Base-by-base conservation (phyloP, 2,113 vertebrate species). In the Tympanuchus pallidicinctus region DNA sequence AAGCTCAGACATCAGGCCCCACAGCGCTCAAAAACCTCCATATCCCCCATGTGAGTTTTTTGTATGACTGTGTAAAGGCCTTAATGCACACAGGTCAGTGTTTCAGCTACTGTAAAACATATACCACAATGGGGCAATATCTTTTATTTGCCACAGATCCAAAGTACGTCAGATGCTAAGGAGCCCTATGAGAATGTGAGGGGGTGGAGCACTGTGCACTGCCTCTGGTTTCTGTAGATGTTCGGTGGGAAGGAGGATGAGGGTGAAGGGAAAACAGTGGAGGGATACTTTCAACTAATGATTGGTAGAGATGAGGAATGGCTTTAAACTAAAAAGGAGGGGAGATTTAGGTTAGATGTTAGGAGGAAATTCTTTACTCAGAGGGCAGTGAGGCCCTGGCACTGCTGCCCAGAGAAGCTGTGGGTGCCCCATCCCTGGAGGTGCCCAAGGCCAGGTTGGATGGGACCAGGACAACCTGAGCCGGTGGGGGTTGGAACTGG, bases 71-170 rank as follows among this genome's bases (percentile, higher is more conserved):
- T 1, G 8, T 52, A 24, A 75, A 48, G 47, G 56, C 48, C 30
- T 48, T 36, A 40, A 30, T 2, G 43, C 14, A 47, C 13, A 14
- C 4, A 27, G n/a, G 54, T 34, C 30, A 47, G 38, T 10, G n/a
- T 47, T 74, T 56, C 34, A 34, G 34, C 30, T 80, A 18, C 34
- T 57, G 2, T 61, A 80, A 63, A 56, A 42, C 47, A 42, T 32
- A 10, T 7, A 6, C 11, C 8, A 12, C 14, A 34, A 3, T 2
- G 1, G 15, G 38, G 32, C 10, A 32, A 24, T 30, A 40, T 45
- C 42, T 5, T 6, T 24, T 40, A 15, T 34, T 22, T 67, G 69
- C 42, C 24, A 36, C 2, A 63, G 40, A 34, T 14, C n/a, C 24
- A 40, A 48, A 16, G 21, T 4, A 3, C 1, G 3, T 30, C 18